Conservation (phyloP, 2,113 vertebrate species). For the Istiophorus platypterus region DNA sequence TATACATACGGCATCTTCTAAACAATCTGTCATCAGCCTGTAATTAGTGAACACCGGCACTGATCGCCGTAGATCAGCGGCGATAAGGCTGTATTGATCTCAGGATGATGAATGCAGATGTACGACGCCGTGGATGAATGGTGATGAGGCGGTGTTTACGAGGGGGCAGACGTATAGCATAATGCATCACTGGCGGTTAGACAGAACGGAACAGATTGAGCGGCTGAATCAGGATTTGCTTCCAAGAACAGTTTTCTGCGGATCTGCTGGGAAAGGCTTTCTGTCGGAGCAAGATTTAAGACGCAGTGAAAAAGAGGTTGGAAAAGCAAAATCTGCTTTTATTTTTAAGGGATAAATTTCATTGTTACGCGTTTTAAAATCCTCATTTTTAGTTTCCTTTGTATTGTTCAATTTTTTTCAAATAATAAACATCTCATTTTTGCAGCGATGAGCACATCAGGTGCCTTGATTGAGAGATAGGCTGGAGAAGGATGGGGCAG, state of each 20-base stretch:
- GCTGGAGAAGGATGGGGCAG: constrained; percentile 4
- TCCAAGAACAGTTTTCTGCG: constrained; percentile 26
- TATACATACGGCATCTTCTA: neutral
- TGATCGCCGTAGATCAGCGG: constrained; percentile 11
- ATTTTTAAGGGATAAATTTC: neutral
- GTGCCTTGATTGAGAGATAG: constrained; percentile 41
- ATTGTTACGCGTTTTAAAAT: neutral
- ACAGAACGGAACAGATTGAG: constrained; percentile 42
- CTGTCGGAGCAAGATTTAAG: constrained; percentile 46
- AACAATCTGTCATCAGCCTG: constrained; percentile 32
- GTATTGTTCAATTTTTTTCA: neutral
- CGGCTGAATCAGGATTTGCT: constrained; percentile 60
- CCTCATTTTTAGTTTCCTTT: no score
- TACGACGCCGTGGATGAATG: constrained; percentile 28
- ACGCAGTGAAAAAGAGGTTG: neutral
- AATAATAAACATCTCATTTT: neutral
- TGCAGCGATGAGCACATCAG: constrained; percentile 4
- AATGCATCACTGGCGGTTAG: constrained; percentile 40
- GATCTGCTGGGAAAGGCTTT: constrained; percentile 45
- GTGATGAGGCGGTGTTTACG: constrained; percentile 56
- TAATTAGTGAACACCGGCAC: constrained; percentile 14
- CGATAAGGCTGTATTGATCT: constrained; percentile 24
- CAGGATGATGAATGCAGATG: constrained; percentile 29
- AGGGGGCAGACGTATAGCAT: constrained; percentile 38
- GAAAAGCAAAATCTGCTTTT: neutral